phyloP scores from a whole-genome alignment of 2,797 vertebrate species.

The Apodemus agrarius region DNA sequence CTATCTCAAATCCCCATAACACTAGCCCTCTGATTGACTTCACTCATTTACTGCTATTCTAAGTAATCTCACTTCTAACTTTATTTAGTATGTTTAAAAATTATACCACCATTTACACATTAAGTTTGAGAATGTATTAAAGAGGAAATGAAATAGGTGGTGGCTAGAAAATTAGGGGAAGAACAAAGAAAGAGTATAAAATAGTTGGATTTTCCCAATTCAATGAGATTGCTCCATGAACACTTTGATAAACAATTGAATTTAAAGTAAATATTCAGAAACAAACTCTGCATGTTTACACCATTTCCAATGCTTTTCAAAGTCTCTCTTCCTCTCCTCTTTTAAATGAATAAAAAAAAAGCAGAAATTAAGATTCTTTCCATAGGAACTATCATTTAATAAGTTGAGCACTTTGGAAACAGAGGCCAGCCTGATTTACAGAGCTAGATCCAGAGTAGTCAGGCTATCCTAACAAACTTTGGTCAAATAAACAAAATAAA shows the following conservation, averaged over 20 bases:
- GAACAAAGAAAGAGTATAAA: not conserved
- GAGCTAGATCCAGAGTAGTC: not conserved
- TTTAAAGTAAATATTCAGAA: conserved; percentile 6
- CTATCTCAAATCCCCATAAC: not conserved
- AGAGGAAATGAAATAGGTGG: not conserved
- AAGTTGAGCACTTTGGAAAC: not conserved
- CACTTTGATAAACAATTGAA: not conserved
- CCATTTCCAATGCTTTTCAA: not conserved
- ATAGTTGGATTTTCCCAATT: not conserved
- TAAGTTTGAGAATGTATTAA: not conserved
- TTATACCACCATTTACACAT: conserved; percentile 5
- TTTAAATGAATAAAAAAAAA: not conserved
- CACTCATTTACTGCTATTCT: not conserved
- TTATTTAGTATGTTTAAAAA: conserved; percentile 48
- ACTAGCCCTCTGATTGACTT: not conserved
- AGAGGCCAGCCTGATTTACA: not conserved
- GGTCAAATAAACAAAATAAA: not conserved
- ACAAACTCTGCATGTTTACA: not conserved
- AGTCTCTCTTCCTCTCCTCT: not conserved
- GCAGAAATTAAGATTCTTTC: not conserved
- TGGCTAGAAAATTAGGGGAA: not conserved
- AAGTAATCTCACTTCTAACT: not conserved
- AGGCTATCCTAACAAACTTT: not conserved
- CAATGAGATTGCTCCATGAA: not conserved
- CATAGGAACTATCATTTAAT: not conserved